Percentiles rank a stretch among this genome's conserved stretches.
These are phyloP conservation scores for Pyxicephalus adspersus DNA, from an alignment of 2,113 vertebrate species.

Conservation along the genomic window DNA sequence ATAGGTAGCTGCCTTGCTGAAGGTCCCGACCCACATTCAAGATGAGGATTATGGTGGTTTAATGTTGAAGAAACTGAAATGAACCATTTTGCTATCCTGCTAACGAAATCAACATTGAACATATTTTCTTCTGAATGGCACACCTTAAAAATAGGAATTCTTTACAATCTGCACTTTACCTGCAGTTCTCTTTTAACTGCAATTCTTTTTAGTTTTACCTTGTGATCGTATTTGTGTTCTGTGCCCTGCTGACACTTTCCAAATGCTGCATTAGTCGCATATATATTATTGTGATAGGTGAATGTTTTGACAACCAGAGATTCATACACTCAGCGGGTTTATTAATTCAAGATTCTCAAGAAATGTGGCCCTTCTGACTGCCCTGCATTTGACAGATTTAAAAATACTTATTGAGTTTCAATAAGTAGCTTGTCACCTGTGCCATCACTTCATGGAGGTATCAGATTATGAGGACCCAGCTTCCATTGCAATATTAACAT, in stretches of 20 bases:
- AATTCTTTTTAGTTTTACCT: too few species aligned
- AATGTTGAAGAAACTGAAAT: too few species aligned
- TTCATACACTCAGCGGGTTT: not conserved
- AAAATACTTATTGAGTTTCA: constrained; percentile 1
- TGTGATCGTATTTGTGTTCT: not conserved
- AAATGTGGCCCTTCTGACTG: not conserved
- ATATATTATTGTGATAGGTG: constrained; percentile 4
- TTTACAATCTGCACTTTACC: too few species aligned
- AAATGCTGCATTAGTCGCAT: not conserved
- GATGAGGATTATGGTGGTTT: too few species aligned
- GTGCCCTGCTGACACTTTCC: not conserved
- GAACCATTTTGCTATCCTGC: too few species aligned
- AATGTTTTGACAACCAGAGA: constrained; percentile 15
- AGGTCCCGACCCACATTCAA: too few species aligned
- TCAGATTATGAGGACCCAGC: constrained; percentile 17
- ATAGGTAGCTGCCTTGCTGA: too few species aligned
- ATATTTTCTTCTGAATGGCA: too few species aligned
- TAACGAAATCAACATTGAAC: too few species aligned
- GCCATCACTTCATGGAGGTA: not conserved
- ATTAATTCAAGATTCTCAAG: constrained; percentile 15
- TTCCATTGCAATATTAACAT: constrained; percentile 1
- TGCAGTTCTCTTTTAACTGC: too few species aligned
- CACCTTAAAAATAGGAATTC: too few species aligned
- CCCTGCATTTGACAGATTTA: constrained; percentile 12
- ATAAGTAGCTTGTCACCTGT: constrained; percentile 22